phyloP scores from a whole-genome alignment of 1,140 invertebrate genomes.

The Drosophila tsacasi region DNA sequence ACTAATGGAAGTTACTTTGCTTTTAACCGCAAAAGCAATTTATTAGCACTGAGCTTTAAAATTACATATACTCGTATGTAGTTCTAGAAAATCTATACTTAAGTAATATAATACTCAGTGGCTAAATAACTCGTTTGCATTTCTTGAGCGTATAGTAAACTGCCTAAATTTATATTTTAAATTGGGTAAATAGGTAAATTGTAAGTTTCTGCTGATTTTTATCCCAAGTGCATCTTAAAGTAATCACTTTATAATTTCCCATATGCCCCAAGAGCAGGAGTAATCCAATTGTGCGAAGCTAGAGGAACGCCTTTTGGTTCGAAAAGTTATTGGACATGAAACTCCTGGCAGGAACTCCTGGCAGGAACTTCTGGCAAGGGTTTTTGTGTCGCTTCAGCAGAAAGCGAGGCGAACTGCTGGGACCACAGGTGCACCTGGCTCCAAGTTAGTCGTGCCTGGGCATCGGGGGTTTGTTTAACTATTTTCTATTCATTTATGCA shows the following conservation, averaged over 20 bases:
- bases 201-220: neutral
- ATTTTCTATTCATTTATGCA: slow-evolving; percentile 83
- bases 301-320: slow-evolving; percentile 8
- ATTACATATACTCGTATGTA: too few relatives aligned
- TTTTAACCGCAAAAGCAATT: slow-evolving; percentile 13
- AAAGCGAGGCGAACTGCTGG: slow-evolving; percentile 26
- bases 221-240: slow-evolving; percentile 7
- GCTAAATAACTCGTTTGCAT: too few relatives aligned
- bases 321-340: slow-evolving; percentile 44
- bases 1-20: slow-evolving; percentile 8
- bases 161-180: too few relatives aligned
- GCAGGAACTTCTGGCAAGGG: slow-evolving; percentile 45
- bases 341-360: slow-evolving; percentile 43
- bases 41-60: neutral
- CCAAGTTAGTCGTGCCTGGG: slow-evolving; percentile 33
- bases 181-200: too few relatives aligned
- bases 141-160: neutral
- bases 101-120: too few relatives aligned
- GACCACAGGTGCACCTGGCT: slow-evolving; percentile 39
- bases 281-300: slow-evolving; percentile 42
- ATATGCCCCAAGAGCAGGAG: slow-evolving; percentile 22
- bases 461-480: slow-evolving; percentile 61
- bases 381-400: slow-evolving; percentile 65
- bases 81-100: too few relatives aligned
- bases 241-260: slow-evolving; percentile 37